These are phyloP conservation scores for Labia minor DNA, from an alignment of 2,888 invertebrate genomes.

Conservation along the genomic window DNA sequence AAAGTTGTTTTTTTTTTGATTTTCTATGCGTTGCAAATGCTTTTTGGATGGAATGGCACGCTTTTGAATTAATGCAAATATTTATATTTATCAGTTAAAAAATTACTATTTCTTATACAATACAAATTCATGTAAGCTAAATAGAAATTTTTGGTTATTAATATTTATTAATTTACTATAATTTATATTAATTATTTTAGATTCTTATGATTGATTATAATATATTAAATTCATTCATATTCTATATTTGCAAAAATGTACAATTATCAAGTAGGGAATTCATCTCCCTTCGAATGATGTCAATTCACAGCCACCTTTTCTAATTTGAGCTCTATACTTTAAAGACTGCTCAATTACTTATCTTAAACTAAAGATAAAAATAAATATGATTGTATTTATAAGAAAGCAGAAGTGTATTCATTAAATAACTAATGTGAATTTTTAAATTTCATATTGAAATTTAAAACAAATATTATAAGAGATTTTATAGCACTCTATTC, in stretches of 20 bases:
- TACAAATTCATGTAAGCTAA: background rate
- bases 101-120: background rate
- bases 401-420: background rate
- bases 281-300: background rate
- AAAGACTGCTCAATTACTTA: background rate
- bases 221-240: background rate
- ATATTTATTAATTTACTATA: background rate
- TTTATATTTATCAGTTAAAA: background rate
- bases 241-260: background rate
- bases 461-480: too few relatives aligned
- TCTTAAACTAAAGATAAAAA: background rate
- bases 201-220: background rate
- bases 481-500: too few relatives aligned
- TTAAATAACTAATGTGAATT: too few relatives aligned
- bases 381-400: background rate
- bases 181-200: background rate
- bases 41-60: background rate
- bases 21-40: background rate
- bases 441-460: too few relatives aligned
- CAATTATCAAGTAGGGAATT: background rate
- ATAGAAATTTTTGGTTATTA: background rate
- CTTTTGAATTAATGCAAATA: background rate
- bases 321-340: background rate
- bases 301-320: conserved; percentile 13
- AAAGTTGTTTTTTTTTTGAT: background rate